Conservation (phyloP, 2,888 invertebrate species). For the Acronicta psi region DNA sequence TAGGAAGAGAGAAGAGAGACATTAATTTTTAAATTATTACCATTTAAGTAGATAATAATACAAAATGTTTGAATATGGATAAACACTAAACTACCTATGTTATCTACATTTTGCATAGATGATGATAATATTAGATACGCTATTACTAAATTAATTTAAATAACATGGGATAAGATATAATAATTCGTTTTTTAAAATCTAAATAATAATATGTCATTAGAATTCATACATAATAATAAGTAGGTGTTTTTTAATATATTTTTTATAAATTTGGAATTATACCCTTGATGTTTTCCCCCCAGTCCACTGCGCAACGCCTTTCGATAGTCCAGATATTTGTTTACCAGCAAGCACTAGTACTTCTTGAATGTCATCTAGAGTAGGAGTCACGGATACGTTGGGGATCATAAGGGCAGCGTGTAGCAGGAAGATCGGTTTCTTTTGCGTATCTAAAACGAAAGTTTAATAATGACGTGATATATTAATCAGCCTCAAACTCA, state of each 20-base stretch:
- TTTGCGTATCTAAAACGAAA: conserved; percentile 65
- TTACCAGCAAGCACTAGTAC: conserved; percentile 94
- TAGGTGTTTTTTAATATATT: too few relatives aligned
- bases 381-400: conserved; percentile 95
- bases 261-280: conserved; percentile 44
- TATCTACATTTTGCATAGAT: too few relatives aligned
- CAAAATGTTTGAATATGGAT: too few relatives aligned
- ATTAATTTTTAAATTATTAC: conserved; percentile 26
- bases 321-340: conserved; percentile 95
- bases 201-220: too few relatives aligned
- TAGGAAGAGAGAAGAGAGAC: conserved; percentile 55
- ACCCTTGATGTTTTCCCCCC: conserved; percentile 90
- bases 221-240: too few relatives aligned
- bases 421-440: conserved; percentile 93
- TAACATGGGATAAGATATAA: too few relatives aligned
- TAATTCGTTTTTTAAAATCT: too few relatives aligned
- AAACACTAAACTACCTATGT: too few relatives aligned
- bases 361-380: conserved; percentile 97
- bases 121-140: too few relatives aligned
- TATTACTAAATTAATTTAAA: too few relatives aligned
- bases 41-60: neutral
- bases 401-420: conserved; percentile 96
- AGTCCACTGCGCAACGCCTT: conserved; percentile 97
- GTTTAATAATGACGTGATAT: too few relatives aligned
- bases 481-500: too few relatives aligned